Conservation (phyloP, 2,113 vertebrate genomes). For the Pseudolaguvia tuberculata region DNA sequence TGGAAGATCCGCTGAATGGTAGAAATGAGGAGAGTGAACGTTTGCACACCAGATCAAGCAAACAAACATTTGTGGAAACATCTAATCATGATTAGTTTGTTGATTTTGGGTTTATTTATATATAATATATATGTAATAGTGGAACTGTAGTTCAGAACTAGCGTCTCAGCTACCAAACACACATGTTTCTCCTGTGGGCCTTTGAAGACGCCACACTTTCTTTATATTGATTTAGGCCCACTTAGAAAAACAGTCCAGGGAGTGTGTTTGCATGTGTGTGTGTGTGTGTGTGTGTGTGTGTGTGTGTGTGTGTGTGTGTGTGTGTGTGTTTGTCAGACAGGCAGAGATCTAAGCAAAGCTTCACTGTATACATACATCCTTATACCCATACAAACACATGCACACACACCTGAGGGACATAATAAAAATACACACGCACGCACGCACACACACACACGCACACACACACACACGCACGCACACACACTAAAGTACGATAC, state of each 20-base stretch:
- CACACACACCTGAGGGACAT: not conserved
- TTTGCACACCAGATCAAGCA: slow-evolving; percentile 26
- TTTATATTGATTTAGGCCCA: slow-evolving; percentile 63
- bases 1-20: too few species aligned
- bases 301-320: too few species aligned
- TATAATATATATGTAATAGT: too few species aligned
- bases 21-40: slow-evolving; percentile 19
- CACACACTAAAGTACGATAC: too few species aligned
- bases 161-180: slow-evolving; percentile 3
- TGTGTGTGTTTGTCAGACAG: too few species aligned
- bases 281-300: too few species aligned
- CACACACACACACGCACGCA: not conserved
- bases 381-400: too few species aligned
- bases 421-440: not conserved
- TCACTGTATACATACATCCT: not conserved
- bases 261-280: slow-evolving; percentile 22
- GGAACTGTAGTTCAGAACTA: not conserved
- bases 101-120: slow-evolving; percentile 9
- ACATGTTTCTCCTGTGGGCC: slow-evolving; percentile 60
- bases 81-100: slow-evolving; percentile 33
- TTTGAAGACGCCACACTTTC: slow-evolving; percentile 63
- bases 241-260: slow-evolving; percentile 61
- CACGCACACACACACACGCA: not conserved
- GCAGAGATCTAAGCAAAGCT: slow-evolving; percentile 35
- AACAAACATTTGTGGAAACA: slow-evolving; percentile 24